phyloP scores from a whole-genome alignment of 2,797 vertebrate genomes.

The Lagodon rhomboides region DNA sequence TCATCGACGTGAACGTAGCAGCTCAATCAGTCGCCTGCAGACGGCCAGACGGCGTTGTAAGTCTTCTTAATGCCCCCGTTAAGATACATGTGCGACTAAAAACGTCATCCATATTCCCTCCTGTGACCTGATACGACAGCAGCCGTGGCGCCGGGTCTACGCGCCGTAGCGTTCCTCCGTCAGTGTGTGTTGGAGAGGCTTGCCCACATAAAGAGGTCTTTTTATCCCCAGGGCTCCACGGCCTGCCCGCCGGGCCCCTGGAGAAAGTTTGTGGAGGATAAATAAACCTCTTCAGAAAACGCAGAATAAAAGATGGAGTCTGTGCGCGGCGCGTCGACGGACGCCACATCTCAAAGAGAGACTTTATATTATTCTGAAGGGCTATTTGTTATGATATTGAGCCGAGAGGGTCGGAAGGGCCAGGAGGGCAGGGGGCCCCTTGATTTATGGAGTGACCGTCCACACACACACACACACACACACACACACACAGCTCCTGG shows the following conservation, averaged over 20 bases:
- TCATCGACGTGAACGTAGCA: neutral
- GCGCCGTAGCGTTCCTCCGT: conserved; percentile 32
- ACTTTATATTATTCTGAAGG: conserved; percentile 77
- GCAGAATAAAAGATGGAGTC: conserved; percentile 73
- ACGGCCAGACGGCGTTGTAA: neutral
- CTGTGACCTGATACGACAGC: conserved; percentile 38
- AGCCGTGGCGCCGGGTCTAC: conserved; percentile 42
- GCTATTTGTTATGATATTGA: conserved; percentile 77
- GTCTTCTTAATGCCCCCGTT: neutral
- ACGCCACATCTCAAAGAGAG: conserved; percentile 72
- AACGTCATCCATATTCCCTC: conserved; percentile 14
- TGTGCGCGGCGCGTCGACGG: conserved; percentile 40
- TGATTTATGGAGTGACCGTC: conserved; percentile 80
- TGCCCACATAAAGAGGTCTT: conserved; percentile 76
- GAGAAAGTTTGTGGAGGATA: conserved; percentile 79
- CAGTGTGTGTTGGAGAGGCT: conserved; percentile 32
- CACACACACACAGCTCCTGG: conserved; percentile 15
- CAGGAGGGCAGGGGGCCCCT: conserved; percentile 62
- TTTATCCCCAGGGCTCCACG: conserved; percentile 72
- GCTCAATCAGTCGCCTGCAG: neutral
- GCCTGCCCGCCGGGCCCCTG: conserved; percentile 67
- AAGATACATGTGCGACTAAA: neutral
- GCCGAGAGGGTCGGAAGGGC: conserved; percentile 55
- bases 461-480: conserved; percentile 38
- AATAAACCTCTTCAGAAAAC: conserved; percentile 83